These are phyloP conservation scores for Bradynema listronoti DNA, from an alignment of 1,140 invertebrate genomes.

Conservation along the genomic window DNA sequence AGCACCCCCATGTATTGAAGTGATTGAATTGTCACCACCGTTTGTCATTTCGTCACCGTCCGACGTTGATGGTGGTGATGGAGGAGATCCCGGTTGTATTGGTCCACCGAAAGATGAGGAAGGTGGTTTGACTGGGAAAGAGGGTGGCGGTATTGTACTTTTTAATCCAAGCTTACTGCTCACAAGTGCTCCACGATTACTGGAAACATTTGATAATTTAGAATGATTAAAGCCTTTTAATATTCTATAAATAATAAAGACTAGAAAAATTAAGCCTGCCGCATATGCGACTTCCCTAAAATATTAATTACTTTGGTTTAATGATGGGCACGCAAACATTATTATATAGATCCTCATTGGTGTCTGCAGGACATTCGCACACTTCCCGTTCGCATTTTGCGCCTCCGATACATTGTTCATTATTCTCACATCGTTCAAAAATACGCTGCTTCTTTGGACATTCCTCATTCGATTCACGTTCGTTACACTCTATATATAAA, in stretches of 20 bases:
- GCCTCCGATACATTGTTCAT: constrained; percentile 48
- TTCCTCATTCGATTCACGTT: constrained; percentile 36
- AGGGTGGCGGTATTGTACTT: not conserved
- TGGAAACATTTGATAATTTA: not conserved
- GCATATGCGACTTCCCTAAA: not conserved
- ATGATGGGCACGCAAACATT: constrained; percentile 34
- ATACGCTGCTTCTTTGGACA: constrained; percentile 39
- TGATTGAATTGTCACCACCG: constrained; percentile 10
- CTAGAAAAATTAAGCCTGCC: not conserved
- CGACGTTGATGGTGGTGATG: not conserved
- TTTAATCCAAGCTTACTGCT: constrained; percentile 2
- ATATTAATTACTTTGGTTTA: not conserved
- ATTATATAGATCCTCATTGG: constrained; percentile 31
- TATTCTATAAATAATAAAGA: constrained; percentile 14
- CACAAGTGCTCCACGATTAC: constrained; percentile 17
- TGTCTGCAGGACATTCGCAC: constrained; percentile 49
- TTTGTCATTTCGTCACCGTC: constrained; percentile 10
- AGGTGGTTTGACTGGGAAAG: not conserved
- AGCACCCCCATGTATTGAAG: too few relatives aligned
- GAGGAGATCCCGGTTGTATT: not conserved
- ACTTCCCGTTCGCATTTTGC: constrained; percentile 38
- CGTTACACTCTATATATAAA: constrained; percentile 29
- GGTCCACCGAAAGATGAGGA: constrained; percentile 2
- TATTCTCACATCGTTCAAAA: constrained; percentile 41
- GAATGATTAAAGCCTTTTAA: not conserved